Conservation (phyloP, 2,797 vertebrate species). For the Gambusia yucatana region DNA sequence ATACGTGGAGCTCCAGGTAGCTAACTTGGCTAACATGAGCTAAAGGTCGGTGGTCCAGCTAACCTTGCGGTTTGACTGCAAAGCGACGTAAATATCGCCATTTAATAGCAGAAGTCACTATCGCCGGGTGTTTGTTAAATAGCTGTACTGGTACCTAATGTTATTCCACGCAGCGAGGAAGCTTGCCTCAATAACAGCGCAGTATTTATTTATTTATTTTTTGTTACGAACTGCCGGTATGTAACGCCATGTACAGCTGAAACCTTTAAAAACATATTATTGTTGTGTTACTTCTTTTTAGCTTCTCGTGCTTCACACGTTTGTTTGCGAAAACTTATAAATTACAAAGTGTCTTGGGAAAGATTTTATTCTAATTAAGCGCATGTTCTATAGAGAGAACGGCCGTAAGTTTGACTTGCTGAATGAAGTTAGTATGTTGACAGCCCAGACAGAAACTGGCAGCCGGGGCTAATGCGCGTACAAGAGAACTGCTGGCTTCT, state of each 20-base stretch:
- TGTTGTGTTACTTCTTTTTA: neutral
- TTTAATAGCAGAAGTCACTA: neutral
- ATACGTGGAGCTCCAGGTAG: slow-evolving; percentile 9
- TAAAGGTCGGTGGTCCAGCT: slow-evolving; percentile 71
- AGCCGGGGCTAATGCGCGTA: slow-evolving; percentile 34
- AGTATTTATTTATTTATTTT: neutral
- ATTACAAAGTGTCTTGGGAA: neutral
- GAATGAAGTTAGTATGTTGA: slow-evolving; percentile 34
- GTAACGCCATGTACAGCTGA: neutral
- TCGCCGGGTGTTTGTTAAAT: neutral
- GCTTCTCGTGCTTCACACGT: neutral
- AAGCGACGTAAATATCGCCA: slow-evolving; percentile 15
- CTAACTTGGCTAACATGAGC: slow-evolving; percentile 60
- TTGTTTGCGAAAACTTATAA: neutral
- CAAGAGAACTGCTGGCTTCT: slow-evolving; percentile 58
- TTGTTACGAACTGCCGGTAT: neutral
- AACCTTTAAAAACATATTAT: neutral
- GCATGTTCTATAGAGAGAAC: neutral
- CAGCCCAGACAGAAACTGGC: slow-evolving; percentile 33
- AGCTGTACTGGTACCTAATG: neutral
- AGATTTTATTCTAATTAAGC: neutral
- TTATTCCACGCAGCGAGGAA: neutral
- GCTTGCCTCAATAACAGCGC: neutral
- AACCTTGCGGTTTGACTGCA: slow-evolving; percentile 61
- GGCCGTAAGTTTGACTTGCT: neutral